These are phyloP conservation scores for Malthinus seriepunctatus DNA, from an alignment of 2,888 invertebrate genomes.

Conservation along the genomic window DNA sequence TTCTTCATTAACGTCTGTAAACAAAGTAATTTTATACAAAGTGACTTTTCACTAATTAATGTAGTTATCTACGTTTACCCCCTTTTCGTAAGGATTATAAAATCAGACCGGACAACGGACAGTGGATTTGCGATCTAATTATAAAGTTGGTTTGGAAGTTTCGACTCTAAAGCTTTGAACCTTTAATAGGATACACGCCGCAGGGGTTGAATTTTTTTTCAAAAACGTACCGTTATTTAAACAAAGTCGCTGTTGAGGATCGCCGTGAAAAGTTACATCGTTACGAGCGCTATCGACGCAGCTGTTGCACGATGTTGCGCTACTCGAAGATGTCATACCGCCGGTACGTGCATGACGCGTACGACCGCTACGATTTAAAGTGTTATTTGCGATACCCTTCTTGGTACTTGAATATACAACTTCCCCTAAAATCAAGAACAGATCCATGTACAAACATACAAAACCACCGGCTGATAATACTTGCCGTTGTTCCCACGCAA, in stretches of 20 bases:
- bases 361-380: conserved; percentile 51
- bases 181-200: no score
- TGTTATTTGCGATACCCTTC: conserved; percentile 49
- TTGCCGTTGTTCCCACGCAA: conserved; percentile 53
- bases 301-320: conserved; percentile 58
- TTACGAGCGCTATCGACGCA: conserved; percentile 46
- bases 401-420: conserved; percentile 44
- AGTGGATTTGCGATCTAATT: conserved; percentile 44
- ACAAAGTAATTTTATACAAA: conserved; percentile 1
- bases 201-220: conserved; percentile 22
- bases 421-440: conserved; percentile 32
- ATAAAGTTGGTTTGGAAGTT: conserved; percentile 42
- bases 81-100: conserved; percentile 31
- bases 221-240: conserved; percentile 50
- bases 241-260: conserved; percentile 48
- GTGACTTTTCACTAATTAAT: conserved; percentile 32
- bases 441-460: conserved; percentile 17
- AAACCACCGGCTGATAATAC: conserved; percentile 21
- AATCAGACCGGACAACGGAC: conserved; percentile 32
- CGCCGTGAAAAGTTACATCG: conserved; percentile 50
- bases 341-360: conserved; percentile 53
- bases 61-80: conserved; percentile 38
- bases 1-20: conserved; percentile 65
- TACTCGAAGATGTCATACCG: conserved; percentile 63
- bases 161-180: conserved; percentile 29